Evolutionary conservation across 2,888 invertebrate species (phyloP).

Genomic region (Myopa testacea): DNA sequence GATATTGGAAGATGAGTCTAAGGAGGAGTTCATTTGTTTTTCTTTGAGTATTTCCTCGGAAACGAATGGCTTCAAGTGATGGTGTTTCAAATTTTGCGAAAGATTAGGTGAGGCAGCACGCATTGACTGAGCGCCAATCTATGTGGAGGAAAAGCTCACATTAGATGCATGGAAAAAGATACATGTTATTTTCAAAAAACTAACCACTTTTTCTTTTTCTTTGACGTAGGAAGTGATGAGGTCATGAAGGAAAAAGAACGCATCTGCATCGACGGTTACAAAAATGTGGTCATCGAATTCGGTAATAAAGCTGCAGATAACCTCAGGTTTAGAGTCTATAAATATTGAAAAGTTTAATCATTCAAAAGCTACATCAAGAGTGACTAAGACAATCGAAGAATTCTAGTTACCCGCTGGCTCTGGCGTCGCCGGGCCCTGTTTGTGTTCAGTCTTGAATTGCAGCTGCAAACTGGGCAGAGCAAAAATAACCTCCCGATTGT

Average conservation of each 20-base stretch:
- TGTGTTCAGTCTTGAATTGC: slow-evolving; percentile 92
- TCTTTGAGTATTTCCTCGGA: slow-evolving; percentile 62
- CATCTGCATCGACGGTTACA: slow-evolving; percentile 97
- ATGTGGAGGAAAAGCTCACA: not conserved
- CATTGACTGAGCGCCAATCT: slow-evolving; percentile 65
- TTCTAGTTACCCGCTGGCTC: slow-evolving; percentile 71
- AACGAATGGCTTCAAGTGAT: slow-evolving; percentile 60
- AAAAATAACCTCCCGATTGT: slow-evolving; percentile 95
- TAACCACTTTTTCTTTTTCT: slow-evolving; percentile 88
- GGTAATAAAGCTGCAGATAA: slow-evolving; percentile 97
- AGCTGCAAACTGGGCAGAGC: slow-evolving; percentile 92
- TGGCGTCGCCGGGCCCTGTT: slow-evolving; percentile 81
- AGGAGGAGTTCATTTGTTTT: slow-evolving; percentile 42
- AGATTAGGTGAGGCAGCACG: slow-evolving; percentile 68
- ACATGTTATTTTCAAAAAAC: slow-evolving; percentile 48
- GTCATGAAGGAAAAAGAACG: slow-evolving; percentile 97
- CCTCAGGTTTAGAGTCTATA: slow-evolving; percentile 84
- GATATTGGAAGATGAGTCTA: not conserved
- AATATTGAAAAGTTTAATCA: not conserved
- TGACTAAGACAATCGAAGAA: no score
- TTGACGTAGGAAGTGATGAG: slow-evolving; percentile 95
- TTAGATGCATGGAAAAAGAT: slow-evolving; percentile 10
- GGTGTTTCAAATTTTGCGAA: slow-evolving; percentile 58
- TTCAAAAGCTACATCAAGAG: not conserved
- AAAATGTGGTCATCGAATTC: slow-evolving; percentile 99